Percentiles rank a stretch among this genome's conserved stretches.
These are phyloP conservation scores for Neodon shergylaensis DNA, from an alignment of 2,113 vertebrate species.

Conservation along the genomic window DNA sequence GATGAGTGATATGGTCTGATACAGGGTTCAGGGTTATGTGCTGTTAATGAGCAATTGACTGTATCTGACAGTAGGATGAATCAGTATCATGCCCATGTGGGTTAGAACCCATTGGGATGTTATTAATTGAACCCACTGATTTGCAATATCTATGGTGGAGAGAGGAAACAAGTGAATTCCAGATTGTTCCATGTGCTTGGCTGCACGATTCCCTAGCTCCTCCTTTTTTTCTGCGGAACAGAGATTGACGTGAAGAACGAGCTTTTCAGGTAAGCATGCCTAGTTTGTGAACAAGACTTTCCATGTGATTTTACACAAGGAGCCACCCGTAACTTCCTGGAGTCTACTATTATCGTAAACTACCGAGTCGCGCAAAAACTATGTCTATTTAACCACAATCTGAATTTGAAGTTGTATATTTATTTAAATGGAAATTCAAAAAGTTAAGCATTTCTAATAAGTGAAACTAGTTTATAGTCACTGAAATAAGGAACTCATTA, in stretches of 20 bases:
- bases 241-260: not conserved
- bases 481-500: slow-evolving; percentile 9
- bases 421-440: slow-evolving; percentile 25
- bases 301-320: not conserved
- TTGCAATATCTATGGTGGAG: not conserved
- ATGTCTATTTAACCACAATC: not conserved
- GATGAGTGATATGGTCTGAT: not conserved
- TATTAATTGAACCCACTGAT: not conserved
- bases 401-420: not conserved
- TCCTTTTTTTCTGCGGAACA: not conserved
- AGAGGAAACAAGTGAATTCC: not conserved
- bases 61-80: accelerated
- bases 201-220: not conserved
- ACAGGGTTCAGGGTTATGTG: not conserved
- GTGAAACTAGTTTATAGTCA: slow-evolving; percentile 35
- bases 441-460: slow-evolving; percentile 41
- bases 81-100: not conserved
- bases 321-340: not conserved
- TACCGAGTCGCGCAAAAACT: not conserved
- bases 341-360: not conserved
- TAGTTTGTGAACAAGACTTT: not conserved
- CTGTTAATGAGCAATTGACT: not conserved
- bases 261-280: not conserved
- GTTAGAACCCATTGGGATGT: not conserved
- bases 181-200: not conserved